Evolutionary conservation across 2,888 invertebrate species (phyloP).

Genomic region (Asteroscopus sphinx): DNA sequence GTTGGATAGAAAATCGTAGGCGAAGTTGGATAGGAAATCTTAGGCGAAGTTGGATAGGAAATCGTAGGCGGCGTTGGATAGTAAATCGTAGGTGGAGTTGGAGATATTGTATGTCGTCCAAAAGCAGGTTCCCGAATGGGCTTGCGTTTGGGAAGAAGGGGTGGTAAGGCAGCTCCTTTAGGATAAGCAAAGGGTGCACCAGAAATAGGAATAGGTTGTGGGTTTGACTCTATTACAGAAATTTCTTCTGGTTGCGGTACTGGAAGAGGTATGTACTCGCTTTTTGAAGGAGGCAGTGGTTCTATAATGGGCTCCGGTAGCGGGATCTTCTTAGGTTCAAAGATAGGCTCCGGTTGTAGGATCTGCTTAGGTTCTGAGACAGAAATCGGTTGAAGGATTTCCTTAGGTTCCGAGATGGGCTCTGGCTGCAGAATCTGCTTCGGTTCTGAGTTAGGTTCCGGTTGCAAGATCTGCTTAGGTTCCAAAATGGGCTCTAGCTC

Average conservation of each 20-base stretch:
- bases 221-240: background rate
- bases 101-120: conserved; percentile 8
- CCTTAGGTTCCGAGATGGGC: background rate
- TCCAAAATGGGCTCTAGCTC: background rate
- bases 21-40: conserved; percentile 4
- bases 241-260: background rate
- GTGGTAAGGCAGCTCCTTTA: conserved; percentile 13
- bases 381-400: background rate
- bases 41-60: conserved; percentile 13
- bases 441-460: conserved; percentile 2
- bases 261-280: background rate
- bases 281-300: background rate
- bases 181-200: background rate
- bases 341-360: background rate
- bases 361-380: background rate
- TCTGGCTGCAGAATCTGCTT: background rate
- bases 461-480: background rate
- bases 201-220: background rate
- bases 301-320: background rate
- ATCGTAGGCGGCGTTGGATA: conserved; percentile 6
- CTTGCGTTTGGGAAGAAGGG: conserved; percentile 31
- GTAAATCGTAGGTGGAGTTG: background rate
- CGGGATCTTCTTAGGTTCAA: background rate
- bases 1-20: too few species aligned
- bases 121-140: conserved; percentile 20